Conservation (phyloP, 2,113 vertebrate species). For the Daboia siamensis region DNA sequence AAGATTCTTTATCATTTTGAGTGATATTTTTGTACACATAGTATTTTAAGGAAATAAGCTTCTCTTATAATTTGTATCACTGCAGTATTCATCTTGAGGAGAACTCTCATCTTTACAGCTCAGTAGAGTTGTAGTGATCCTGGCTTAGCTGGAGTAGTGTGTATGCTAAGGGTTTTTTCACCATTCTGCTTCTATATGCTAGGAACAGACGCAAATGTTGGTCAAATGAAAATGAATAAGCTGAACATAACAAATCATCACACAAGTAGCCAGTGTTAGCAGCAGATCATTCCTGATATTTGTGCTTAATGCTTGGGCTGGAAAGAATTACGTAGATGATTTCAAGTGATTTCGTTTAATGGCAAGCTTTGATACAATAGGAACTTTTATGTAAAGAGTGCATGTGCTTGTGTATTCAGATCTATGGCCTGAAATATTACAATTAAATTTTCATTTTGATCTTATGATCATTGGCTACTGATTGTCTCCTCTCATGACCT, state of each 20-base stretch:
- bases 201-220: background rate
- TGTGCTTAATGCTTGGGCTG: background rate
- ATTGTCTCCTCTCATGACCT: background rate
- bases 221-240: background rate
- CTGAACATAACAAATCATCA: background rate
- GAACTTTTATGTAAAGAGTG: background rate
- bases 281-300: background rate
- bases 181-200: background rate
- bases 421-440: background rate
- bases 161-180: background rate
- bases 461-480: slow-evolving; percentile 45
- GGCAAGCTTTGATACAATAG: background rate
- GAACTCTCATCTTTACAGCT: background rate
- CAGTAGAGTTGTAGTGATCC: background rate
- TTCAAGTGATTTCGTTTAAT: background rate
- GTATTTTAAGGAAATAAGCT: background rate
- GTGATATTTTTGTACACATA: background rate
- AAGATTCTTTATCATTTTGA: background rate
- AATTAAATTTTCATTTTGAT: background rate
- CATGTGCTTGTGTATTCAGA: background rate
- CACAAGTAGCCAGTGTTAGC: background rate
- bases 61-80: background rate
- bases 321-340: background rate
- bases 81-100: background rate
- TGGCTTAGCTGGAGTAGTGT: background rate